These are phyloP conservation scores for Notarius quadriscutis DNA, from an alignment of 2,113 vertebrate genomes.

Conservation along the genomic window DNA sequence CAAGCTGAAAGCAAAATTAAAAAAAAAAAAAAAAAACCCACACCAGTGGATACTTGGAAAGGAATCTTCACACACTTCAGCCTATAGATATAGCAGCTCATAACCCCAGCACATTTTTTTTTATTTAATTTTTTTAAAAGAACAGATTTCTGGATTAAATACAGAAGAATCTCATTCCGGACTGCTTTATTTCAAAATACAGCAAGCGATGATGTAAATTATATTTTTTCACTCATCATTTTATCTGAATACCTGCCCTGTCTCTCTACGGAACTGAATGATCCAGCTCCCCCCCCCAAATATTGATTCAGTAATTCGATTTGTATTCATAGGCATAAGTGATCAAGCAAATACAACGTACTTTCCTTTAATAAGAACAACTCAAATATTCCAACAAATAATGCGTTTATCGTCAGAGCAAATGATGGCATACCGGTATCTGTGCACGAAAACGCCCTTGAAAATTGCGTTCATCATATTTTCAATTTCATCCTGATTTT, in stretches of 20 bases:
- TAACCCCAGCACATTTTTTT: no score
- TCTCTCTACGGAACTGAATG: background rate
- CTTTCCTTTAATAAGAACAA: background rate
- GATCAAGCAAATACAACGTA: background rate
- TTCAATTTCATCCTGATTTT: slow-evolving; percentile 99
- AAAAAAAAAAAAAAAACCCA: no score
- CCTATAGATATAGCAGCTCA: no score
- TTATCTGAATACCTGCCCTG: background rate
- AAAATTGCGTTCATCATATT: slow-evolving; percentile 99
- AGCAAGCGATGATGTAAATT: background rate
- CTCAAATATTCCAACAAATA: background rate
- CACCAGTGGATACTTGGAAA: no score
- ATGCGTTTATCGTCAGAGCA: background rate
- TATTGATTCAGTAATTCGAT: background rate
- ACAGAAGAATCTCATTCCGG: no score
- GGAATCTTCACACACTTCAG: no score
- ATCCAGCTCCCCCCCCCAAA: background rate
- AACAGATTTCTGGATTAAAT: no score
- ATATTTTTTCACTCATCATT: background rate
- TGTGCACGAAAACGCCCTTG: slow-evolving; percentile 98
- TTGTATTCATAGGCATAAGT: background rate
- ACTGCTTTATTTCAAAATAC: background rate
- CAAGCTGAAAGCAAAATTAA: no score
- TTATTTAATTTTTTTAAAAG: background rate
- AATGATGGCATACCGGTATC: slow-evolving; percentile 85